These are phyloP conservation scores for Crossocerus cetratus DNA, from an alignment of 2,888 invertebrate species.

Conservation along the genomic window DNA sequence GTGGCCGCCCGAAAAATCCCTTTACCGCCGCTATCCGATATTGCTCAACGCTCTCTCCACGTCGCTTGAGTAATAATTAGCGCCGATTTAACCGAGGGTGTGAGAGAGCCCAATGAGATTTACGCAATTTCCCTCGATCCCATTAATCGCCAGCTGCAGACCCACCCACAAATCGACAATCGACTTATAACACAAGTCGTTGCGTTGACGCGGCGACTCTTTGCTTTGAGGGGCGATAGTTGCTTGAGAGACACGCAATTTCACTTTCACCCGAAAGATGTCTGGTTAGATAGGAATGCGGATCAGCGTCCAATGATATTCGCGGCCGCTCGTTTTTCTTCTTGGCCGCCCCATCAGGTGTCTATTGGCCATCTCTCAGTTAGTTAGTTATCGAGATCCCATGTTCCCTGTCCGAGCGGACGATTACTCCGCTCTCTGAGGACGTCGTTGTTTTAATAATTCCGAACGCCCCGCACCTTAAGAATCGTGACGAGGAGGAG, in stretches of 20 bases:
- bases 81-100: not conserved
- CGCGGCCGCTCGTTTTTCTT: not conserved
- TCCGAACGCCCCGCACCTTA: too few relatives aligned
- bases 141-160: not conserved
- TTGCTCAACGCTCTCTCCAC: too few relatives aligned
- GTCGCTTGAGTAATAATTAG: slow-evolving; percentile 32
- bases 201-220: not conserved
- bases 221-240: not conserved
- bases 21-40: slow-evolving; percentile 7
- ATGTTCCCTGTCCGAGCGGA: too few relatives aligned
- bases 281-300: not conserved
- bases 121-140: not conserved
- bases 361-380: not conserved
- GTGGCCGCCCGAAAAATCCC: slow-evolving; percentile 20
- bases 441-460: too few relatives aligned
- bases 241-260: not conserved
- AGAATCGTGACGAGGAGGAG: too few relatives aligned
- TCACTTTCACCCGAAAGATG: not conserved
- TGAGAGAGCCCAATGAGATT: not conserved
- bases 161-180: not conserved
- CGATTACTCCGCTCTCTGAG: too few relatives aligned
- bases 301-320: not conserved
- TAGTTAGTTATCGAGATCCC: too few relatives aligned
- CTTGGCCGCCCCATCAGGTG: not conserved
- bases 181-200: not conserved